Evolutionary conservation across 2,113 vertebrate genomes (phyloP).

Genomic region (Elachura formosa): DNA sequence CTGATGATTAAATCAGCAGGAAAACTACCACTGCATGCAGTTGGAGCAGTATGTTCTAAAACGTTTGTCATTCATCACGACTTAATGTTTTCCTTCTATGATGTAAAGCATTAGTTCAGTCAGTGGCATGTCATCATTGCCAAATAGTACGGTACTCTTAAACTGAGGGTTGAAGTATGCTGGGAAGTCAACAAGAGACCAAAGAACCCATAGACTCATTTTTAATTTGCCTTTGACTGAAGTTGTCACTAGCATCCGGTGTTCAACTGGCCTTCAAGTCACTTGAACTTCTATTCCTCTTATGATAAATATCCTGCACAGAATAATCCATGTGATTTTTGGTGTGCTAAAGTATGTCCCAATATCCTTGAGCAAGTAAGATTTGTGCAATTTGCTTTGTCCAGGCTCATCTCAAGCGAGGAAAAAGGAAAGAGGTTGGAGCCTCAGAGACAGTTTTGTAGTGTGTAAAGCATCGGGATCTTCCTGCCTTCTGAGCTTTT

Average conservation of each 20-base stretch:
- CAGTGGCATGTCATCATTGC: background rate
- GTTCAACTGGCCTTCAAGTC: background rate
- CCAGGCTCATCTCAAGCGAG: background rate
- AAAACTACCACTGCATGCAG: background rate
- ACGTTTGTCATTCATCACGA: background rate
- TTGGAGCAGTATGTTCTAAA: background rate
- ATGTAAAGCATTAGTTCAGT: background rate
- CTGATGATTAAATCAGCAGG: background rate
- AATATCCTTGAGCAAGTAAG: background rate
- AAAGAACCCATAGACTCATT: background rate
- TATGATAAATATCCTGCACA: background rate
- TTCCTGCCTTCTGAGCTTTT: background rate
- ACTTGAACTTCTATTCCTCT: background rate
- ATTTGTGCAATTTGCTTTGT: background rate
- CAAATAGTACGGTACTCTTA: background rate
- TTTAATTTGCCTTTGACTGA: background rate
- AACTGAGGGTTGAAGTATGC: background rate
- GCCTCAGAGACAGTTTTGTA: background rate
- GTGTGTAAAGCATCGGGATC: background rate
- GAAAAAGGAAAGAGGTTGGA: background rate
- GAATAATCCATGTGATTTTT: background rate
- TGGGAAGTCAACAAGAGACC: background rate
- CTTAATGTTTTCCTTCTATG: background rate
- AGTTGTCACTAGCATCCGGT: rapidly evolving
- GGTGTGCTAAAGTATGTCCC: background rate